Evolutionary conservation across 2,113 vertebrate genomes (phyloP).

Genomic region (Picathartes gymnocephalus): DNA sequence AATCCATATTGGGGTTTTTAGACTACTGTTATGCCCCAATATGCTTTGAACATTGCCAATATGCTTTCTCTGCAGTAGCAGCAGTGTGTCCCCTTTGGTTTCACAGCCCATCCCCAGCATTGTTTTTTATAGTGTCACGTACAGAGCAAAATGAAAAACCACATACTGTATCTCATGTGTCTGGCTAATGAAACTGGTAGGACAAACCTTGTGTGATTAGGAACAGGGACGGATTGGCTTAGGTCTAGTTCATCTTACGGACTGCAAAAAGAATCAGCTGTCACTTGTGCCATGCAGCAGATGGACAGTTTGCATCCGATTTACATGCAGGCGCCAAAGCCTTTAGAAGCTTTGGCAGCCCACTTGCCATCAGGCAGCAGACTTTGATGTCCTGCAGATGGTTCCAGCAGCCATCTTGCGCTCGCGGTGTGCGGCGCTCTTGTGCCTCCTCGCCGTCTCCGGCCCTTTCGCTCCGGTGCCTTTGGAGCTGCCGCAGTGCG

Average conservation of each 20-base stretch:
- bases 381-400: constrained; percentile 83
- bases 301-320: constrained; percentile 85
- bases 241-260: constrained; percentile 79
- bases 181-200: constrained; percentile 79
- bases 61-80: constrained; percentile 80
- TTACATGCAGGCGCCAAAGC: constrained; percentile 80
- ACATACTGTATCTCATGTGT: constrained; percentile 74
- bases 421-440: constrained; percentile 50
- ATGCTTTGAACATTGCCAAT: constrained; percentile 84
- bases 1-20: constrained; percentile 82
- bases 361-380: constrained; percentile 78
- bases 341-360: constrained; percentile 85
- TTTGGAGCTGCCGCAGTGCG: constrained; percentile 1
- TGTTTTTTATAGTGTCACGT: constrained; percentile 76
- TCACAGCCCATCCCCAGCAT: constrained; percentile 70
- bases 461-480: not conserved
- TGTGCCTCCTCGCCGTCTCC: constrained; percentile 49
- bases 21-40: constrained; percentile 82
- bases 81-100: constrained; percentile 77
- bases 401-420: constrained; percentile 73
- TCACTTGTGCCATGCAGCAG: constrained; percentile 82
- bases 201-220: constrained; percentile 80
- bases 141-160: constrained; percentile 72
- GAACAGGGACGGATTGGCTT: constrained; percentile 76
- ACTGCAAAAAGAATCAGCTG: constrained; percentile 83